Conservation (phyloP, 2,797 vertebrate genomes). For the Semaprochilodus insignis region DNA sequence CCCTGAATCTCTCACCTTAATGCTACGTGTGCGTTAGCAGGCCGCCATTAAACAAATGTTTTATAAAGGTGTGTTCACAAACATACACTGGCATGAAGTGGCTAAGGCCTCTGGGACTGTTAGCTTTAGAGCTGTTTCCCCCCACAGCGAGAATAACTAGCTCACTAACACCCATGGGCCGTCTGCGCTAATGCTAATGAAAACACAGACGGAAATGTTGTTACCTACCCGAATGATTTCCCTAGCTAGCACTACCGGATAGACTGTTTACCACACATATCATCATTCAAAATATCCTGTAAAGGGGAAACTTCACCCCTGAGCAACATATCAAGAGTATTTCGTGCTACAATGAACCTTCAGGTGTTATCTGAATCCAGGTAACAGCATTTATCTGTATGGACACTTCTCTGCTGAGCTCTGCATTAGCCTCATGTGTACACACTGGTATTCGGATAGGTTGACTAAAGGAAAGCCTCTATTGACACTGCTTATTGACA, state of each 20-base stretch:
- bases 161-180: background rate
- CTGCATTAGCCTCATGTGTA: background rate
- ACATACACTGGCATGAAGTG: background rate
- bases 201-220: too few species aligned
- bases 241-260: too few species aligned
- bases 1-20: background rate
- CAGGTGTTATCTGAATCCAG: too few species aligned
- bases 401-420: background rate
- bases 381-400: background rate
- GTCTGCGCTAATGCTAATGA: background rate
- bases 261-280: too few species aligned
- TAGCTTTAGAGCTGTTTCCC: slow-evolving; percentile 68
- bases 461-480: slow-evolving; percentile 49
- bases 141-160: background rate
- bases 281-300: too few species aligned
- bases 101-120: slow-evolving; percentile 15
- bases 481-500: slow-evolving; percentile 42
- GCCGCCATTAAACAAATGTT: slow-evolving; percentile 66
- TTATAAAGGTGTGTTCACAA: slow-evolving; percentile 44
- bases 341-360: too few species aligned
- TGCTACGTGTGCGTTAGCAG: slow-evolving; percentile 55
- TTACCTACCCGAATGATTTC: too few species aligned
- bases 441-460: slow-evolving; percentile 20
- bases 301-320: too few species aligned
- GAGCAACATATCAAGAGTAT: too few species aligned